Evolutionary conservation across 2,888 invertebrate genomes (phyloP).

Genomic region (Galerucella pusilla): DNA sequence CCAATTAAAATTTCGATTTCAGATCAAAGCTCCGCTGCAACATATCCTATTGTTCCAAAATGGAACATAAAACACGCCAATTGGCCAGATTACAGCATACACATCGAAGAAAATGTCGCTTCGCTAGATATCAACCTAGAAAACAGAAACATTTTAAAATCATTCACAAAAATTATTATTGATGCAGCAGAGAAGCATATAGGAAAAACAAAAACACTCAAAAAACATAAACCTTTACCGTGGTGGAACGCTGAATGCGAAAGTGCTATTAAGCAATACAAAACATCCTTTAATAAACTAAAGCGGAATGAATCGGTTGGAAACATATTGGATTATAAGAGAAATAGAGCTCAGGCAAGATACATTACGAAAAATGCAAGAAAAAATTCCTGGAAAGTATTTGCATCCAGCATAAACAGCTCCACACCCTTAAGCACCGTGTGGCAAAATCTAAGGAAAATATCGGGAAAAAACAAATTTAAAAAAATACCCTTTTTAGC

Average conservation of each 20-base stretch:
- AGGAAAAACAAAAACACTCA: slow-evolving; percentile 7
- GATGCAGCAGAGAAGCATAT: background rate
- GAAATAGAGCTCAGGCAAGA: slow-evolving; percentile 5
- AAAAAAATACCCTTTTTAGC: background rate
- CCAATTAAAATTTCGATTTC: no score
- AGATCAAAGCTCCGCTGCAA: no score
- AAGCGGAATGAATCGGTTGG: slow-evolving; percentile 9
- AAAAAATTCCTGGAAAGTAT: slow-evolving; percentile 6
- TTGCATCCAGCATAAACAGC: slow-evolving; percentile 1
- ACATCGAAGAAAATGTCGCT: no score
- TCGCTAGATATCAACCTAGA: no score
- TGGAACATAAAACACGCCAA: no score
- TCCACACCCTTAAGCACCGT: slow-evolving; percentile 5
- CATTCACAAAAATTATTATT: no score
- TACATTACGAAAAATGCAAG: slow-evolving; percentile 9
- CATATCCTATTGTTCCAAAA: background rate
- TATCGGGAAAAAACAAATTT: background rate
- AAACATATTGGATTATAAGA: slow-evolving; percentile 10
- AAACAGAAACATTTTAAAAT: no score
- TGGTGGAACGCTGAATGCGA: slow-evolving; percentile 30
- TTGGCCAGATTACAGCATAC: no score
- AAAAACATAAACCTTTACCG: background rate
- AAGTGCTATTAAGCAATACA: background rate
- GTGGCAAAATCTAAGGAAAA: slow-evolving; percentile 10
- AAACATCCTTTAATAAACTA: slow-evolving; percentile 12